phyloP scores from a whole-genome alignment of 2,888 invertebrate species.

The Hedya salicella region DNA sequence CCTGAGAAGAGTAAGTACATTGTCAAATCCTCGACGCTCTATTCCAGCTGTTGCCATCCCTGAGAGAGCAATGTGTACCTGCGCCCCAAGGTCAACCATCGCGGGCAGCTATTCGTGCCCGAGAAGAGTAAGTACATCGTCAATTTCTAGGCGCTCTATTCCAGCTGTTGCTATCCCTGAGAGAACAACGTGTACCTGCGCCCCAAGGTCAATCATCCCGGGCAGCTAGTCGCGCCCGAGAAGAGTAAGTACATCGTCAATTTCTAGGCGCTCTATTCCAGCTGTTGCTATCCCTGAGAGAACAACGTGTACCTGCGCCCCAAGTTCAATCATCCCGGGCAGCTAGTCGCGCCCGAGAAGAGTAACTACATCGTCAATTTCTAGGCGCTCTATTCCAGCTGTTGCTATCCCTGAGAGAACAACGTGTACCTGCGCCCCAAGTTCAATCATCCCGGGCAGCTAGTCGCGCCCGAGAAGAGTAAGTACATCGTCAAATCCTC shows the following conservation, averaged over 20 bases:
- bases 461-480: conserved; percentile 79
- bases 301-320: conserved; percentile 72
- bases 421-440: conserved; percentile 76
- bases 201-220: conserved; percentile 85
- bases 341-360: conserved; percentile 82
- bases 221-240: conserved; percentile 85
- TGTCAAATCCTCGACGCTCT: too few species aligned
- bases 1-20: conserved; percentile 86
- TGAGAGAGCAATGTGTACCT: conserved; percentile 60
- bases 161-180: too few species aligned
- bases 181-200: conserved; percentile 70
- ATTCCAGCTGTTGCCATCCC: too few species aligned
- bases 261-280: too few species aligned
- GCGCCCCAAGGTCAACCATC: conserved; percentile 86
- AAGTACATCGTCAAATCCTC: background rate
- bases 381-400: too few species aligned
- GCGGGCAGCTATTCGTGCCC: conserved; percentile 86
- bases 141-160: too few species aligned
- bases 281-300: too few species aligned
- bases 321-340: conserved; percentile 86
- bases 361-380: background rate
- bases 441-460: conserved; percentile 86
- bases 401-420: too few species aligned
- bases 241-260: background rate
- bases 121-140: background rate